Percentiles rank a stretch among this genome's conserved stretches.
Conservation (phyloP, 92 coral and sea anemone species). For the Desmophyllum pertusum region DNA sequence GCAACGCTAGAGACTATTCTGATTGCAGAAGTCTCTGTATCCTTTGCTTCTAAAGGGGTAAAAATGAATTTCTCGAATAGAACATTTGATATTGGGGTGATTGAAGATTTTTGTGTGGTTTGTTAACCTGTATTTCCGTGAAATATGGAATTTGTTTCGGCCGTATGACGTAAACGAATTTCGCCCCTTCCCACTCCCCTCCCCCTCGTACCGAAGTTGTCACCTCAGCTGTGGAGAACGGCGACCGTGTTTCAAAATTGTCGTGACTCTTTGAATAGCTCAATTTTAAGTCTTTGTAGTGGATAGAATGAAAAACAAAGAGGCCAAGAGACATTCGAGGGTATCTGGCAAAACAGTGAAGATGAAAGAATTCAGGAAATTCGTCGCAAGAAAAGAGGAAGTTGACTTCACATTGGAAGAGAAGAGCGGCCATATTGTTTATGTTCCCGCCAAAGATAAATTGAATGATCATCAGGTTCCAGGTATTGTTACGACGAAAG, state of each 20-base stretch:
- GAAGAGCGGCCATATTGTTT: constrained; percentile 69
- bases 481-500: constrained; percentile 12
- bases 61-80: no score
- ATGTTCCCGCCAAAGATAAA: constrained; percentile 25
- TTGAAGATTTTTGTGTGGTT: no score
- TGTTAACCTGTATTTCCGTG: no score
- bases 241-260: background rate
- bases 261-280: background rate
- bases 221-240: background rate
- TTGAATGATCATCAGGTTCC: constrained; percentile 16
- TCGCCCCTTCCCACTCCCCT: background rate
- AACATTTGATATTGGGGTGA: no score
- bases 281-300: background rate
- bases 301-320: background rate
- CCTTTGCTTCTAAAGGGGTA: no score
- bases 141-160: no score
- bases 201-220: background rate
- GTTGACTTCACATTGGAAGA: constrained; percentile 60
- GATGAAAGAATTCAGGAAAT: constrained; percentile 51
- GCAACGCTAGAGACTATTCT: no score
- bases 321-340: background rate
- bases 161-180: no score
- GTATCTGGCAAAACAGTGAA: background rate
- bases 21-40: background rate
- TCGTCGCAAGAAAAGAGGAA: constrained; percentile 44